Evolutionary conservation across 2,113 vertebrate species (phyloP), one percentile per base, ranked within the genome.

Genomic region (Dolichotis patagonum): DNA sequence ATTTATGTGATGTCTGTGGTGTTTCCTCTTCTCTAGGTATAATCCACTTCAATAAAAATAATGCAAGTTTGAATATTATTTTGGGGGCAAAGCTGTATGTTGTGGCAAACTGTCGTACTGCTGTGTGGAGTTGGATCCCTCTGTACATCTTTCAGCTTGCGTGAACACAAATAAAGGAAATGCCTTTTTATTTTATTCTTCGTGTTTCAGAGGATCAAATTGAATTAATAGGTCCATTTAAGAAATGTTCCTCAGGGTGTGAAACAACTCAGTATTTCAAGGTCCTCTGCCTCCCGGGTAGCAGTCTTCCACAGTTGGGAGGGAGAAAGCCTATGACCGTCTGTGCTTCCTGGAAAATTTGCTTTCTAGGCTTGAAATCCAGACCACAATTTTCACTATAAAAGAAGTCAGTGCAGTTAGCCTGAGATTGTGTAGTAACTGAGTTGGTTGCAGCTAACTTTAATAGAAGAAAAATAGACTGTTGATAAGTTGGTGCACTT

Each of bases 321-420:
- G 85, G 65, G 54, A 90, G 35, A 83, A 62, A 96, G 54, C n/a
- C 49, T 43, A 4, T 52, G 56, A 91, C 20, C 46, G 65, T 28
- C 1, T 46, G 0, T 49, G 20, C 28, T 91, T 7, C 62, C 28
- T 58, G 28, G 38, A 91, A 58, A 77, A 35, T 71, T 87, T 96
- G 20, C 89, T 91, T 97, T 95, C 56, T 82, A 94, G 56, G 87
- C 71, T 19, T 94, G 41, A 67, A 9, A 86, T 38, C 83, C 26
- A 69, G 24, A 49, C 73, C 52, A 49, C 43, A 30, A 8, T 49
- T 90, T 80, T 85, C 49, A n/a, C 90, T 96, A 69, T 7, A 60
- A 87, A 86, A 89, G 71, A 73, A 96, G 87, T 93, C 52, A 73
- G 60, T 30, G 19, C 56, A 75, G 32, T 91, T 46, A 49, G 54